phyloP scores from a whole-genome alignment of 2,888 invertebrate genomes.

The Philhelius pedissequus region DNA sequence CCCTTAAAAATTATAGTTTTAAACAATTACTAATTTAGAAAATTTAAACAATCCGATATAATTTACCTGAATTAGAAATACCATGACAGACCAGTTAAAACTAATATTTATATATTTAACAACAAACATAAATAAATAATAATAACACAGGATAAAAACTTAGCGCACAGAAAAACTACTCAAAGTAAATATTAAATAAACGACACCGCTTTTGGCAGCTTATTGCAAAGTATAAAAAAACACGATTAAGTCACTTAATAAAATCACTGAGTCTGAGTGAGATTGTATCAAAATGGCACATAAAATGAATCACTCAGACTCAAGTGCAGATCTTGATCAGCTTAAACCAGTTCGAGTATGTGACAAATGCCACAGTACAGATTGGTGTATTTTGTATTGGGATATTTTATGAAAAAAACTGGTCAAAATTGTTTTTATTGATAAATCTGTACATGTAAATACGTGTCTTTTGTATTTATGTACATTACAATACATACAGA shows the following conservation, averaged over 20 bases:
- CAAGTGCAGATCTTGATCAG: not conserved
- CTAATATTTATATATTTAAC: no score
- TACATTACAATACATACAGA: no score
- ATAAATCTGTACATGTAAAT: no score
- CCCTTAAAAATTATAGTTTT: no score
- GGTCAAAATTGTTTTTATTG: not conserved
- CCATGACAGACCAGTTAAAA: no score
- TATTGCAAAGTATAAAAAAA: not conserved
- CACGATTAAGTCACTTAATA: not conserved
- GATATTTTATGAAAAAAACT: not conserved
- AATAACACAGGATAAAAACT: no score
- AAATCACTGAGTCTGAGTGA: constrained; percentile 1
- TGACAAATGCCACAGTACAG: not conserved
- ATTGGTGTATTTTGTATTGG: not conserved
- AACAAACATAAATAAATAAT: no score
- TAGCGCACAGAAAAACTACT: not conserved
- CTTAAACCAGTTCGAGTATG: not conserved
- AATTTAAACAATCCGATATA: no score
- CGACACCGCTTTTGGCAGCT: not conserved
- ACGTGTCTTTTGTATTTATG: no score
- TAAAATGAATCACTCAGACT: constrained; percentile 10
- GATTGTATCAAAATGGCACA: not conserved
- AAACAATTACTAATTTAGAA: no score
- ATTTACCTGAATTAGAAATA: no score
- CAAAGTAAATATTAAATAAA: not conserved